A percentile compares a stretch with the other conserved stretches of the same genome.
These are phyloP conservation scores for Tapirus indicus DNA, from an alignment of 2,797 vertebrate genomes.

Conservation along the genomic window DNA sequence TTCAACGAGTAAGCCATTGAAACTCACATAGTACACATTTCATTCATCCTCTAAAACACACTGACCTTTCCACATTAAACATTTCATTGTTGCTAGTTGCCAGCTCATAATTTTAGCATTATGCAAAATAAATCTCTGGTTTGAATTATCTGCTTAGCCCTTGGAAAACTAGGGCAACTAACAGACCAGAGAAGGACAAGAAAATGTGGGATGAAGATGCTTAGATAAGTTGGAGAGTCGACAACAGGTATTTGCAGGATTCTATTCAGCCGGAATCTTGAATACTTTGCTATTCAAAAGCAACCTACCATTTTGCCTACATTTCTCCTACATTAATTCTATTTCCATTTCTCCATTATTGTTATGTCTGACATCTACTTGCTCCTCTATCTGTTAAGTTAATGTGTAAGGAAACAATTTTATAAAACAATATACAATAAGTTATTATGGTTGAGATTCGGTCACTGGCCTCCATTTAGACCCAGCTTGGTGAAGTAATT, in stretches of 20 bases:
- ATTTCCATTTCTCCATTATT: background rate
- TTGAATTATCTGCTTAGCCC: background rate
- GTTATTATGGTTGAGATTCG: background rate
- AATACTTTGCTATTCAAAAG: background rate
- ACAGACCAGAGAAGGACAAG: background rate
- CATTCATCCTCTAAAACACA: constrained; percentile 12
- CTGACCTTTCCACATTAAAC: background rate
- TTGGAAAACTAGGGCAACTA: background rate
- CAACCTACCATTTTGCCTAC: background rate
- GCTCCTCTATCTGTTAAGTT: background rate
- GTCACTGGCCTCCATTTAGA: background rate
- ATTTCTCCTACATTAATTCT: background rate
- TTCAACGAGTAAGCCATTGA: background rate
- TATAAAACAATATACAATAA: background rate
- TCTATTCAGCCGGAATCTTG: background rate
- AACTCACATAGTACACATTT: background rate
- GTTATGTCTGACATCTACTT: background rate
- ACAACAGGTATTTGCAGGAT: background rate
- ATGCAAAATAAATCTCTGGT: background rate
- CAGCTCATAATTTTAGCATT: constrained; percentile 10
- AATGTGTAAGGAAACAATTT: background rate
- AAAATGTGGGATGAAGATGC: background rate
- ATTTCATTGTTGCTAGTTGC: background rate
- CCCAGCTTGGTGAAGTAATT: background rate
- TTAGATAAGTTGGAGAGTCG: background rate